Evolutionary conservation across 2,888 invertebrate genomes (phyloP), one percentile per base, ranked within the genome.

Genomic region (Autographa pulchrina): DNA sequence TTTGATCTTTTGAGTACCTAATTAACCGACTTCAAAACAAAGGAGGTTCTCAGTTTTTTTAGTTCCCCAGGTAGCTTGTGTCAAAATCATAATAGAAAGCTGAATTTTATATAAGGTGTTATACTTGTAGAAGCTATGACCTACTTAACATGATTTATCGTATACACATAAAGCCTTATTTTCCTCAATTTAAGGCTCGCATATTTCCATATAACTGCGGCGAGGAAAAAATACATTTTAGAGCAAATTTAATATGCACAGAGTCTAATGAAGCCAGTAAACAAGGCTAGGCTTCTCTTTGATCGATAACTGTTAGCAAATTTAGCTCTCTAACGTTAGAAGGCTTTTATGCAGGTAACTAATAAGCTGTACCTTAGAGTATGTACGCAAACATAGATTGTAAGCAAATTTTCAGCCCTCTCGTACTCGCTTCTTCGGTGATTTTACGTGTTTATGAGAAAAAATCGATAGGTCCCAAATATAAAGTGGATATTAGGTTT

Each of bases 261-360:
- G 70, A 68, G 18, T 65, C 56, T 74, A 75, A 81, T 80, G 70
- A 75, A 73, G 70, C 72, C 70, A 31, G 68, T 73, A 80, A 77
- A 82, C 71, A 80, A 66, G 48, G 59, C 11, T n/a, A 59, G 31
- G 80, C 70, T 62, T 64, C 18, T 20, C 13, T 52, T 9, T 69
- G 48, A 72, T 82, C 83, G 68, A 82, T 77, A 11, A 65, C 75
- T 77, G 65, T 72, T 75, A 69, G 77, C 70, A 60, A 77, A 75
- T 80, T 81, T 70, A 74, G 60, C 66, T 72, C 48, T 72, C 41
- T 25, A 31, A 32, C 35, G 16, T 20, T 48, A 14, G 20, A n/a
- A 14, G 7, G 41, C 52, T 68, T 65, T 65, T n/a, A 48, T n/a
- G 16, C n/a, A 48, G 5, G n/a, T 38, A 35, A 8, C 7, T 38